A percentile compares a stretch with the other conserved stretches of the same genome.
phyloP scores from a whole-genome alignment of 2,888 invertebrate species.

The Patella ulyssiponensis region DNA sequence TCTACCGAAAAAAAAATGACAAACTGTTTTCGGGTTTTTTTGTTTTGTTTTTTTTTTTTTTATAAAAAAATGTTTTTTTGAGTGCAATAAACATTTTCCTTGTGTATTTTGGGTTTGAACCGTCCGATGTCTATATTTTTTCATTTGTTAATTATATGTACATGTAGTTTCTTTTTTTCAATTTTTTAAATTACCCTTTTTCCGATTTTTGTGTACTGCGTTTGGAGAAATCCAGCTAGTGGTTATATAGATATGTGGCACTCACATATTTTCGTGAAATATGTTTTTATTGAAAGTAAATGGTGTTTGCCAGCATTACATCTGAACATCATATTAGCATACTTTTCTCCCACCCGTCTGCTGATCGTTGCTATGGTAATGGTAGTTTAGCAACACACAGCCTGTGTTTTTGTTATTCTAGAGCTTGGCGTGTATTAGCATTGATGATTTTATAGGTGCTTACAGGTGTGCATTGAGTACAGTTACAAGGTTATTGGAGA shows the following conservation, averaged over 20 bases:
- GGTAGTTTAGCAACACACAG: not conserved
- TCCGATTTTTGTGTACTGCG: not conserved
- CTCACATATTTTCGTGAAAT: too few species aligned
- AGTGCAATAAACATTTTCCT: not conserved
- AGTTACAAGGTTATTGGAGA: too few species aligned
- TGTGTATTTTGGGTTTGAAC: not conserved
- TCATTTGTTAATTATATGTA: not conserved
- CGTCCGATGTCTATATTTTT: not conserved
- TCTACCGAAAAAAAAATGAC: not conserved
- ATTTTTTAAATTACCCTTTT: not conserved
- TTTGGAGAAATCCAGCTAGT: not conserved
- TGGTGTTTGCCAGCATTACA: not conserved
- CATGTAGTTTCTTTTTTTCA: not conserved
- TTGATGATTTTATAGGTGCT: not conserved
- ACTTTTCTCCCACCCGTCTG: not conserved
- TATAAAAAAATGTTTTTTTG: not conserved
- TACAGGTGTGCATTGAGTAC: not conserved
- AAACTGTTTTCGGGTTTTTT: not conserved
- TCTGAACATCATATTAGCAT: not conserved
- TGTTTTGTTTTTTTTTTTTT: not conserved
- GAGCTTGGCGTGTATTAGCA: not conserved
- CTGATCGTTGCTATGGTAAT: not conserved
- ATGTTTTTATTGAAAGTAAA: too few species aligned
- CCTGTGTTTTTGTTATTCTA: slow-evolving; percentile 1
- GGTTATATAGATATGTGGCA: too few species aligned